Conservation (phyloP, 2,888 invertebrate genomes). For the Acleris laterana region DNA sequence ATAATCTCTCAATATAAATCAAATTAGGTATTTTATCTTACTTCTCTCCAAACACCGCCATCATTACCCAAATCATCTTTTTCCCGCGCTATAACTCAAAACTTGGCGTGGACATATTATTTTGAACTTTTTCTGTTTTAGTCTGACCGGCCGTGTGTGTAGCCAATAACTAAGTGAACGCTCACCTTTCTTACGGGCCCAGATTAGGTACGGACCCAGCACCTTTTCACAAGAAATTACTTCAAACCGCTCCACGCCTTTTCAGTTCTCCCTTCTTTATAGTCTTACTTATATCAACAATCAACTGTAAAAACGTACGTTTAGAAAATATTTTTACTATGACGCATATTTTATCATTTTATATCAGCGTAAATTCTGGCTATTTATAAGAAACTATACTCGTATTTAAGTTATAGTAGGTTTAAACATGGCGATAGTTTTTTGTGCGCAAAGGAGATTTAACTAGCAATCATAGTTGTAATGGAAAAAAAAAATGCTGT, state of each 20-base stretch:
- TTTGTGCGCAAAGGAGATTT: neutral
- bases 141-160: conserved; percentile 47
- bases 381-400: neutral
- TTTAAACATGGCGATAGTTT: conserved; percentile 7
- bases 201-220: conserved; percentile 67
- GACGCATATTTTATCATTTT: neutral
- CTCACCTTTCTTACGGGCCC: conserved; percentile 63
- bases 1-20: too few species aligned
- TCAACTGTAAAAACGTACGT: conserved; percentile 4
- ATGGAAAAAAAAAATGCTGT: too few species aligned
- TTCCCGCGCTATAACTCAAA: too few species aligned
- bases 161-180: conserved; percentile 46
- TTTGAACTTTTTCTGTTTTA: conserved; percentile 23
- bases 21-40: too few species aligned
- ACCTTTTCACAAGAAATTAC: conserved; percentile 61
- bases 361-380: conserved; percentile 5
- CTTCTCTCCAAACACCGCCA: too few species aligned
- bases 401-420: conserved; percentile 4
- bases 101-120: neutral
- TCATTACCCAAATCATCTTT: too few species aligned
- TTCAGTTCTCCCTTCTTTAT: conserved; percentile 41
- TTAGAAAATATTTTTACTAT: conserved; percentile 10
- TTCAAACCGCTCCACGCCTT: conserved; percentile 46
- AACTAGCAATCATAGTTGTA: too few species aligned
- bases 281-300: conserved; percentile 12